Evolutionary conservation across 2,113 vertebrate genomes (phyloP).

Genomic region (Lathamus discolor): DNA sequence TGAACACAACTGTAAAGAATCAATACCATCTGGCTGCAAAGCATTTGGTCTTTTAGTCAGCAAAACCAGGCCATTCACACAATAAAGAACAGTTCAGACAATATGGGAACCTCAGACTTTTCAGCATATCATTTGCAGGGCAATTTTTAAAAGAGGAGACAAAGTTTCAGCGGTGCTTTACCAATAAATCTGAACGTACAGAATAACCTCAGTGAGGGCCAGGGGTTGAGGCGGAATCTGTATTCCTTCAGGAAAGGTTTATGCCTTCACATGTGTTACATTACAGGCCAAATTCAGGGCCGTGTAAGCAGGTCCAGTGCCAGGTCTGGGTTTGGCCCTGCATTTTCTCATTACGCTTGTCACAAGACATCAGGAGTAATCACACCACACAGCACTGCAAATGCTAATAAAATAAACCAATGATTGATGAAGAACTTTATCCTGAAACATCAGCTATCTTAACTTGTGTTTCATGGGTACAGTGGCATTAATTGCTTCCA

Average conservation of each 20-base stretch:
- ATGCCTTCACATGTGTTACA: slow-evolving; percentile 11
- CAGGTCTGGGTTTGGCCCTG: slow-evolving; percentile 12
- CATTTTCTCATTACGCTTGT: slow-evolving; percentile 38
- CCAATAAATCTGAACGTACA: neutral
- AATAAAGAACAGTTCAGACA: slow-evolving; percentile 30
- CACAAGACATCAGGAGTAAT: slow-evolving; percentile 45
- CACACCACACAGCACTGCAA: slow-evolving; percentile 3
- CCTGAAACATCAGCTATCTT: slow-evolving; percentile 38
- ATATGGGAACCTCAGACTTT: slow-evolving; percentile 31
- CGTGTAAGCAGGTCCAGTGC: neutral
- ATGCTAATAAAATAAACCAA: slow-evolving; percentile 61
- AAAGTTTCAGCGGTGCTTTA: slow-evolving; percentile 23
- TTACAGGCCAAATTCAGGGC: slow-evolving; percentile 24
- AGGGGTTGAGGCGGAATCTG: neutral
- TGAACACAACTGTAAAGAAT: slow-evolving; percentile 70
- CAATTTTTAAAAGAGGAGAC: slow-evolving; percentile 48
- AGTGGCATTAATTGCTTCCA: slow-evolving; percentile 49
- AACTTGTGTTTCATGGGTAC: slow-evolving; percentile 29
- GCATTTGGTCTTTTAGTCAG: slow-evolving; percentile 28
- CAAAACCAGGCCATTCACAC: neutral
- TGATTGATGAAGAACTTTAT: slow-evolving; percentile 54
- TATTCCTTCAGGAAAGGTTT: slow-evolving; percentile 39
- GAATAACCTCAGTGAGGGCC: neutral
- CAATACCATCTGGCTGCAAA: slow-evolving; percentile 63
- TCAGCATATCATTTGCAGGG: slow-evolving; percentile 35